phyloP scores from a whole-genome alignment of 2,113 vertebrate genomes.

The Reinhardtius hippoglossoides region DNA sequence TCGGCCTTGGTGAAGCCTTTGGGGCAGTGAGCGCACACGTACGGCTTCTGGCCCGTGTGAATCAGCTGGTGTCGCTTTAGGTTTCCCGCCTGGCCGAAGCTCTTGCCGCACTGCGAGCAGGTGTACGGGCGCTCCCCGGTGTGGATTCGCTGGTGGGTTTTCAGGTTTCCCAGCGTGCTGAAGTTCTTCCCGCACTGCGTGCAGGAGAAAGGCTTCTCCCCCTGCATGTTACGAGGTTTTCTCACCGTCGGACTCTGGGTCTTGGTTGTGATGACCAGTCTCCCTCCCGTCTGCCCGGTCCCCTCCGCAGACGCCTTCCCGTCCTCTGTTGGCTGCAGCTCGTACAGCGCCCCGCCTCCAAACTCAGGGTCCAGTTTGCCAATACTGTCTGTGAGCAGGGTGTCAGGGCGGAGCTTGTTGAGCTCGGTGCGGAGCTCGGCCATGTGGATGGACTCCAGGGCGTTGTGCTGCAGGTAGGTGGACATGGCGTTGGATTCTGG shows the following conservation, averaged over 20 bases:
- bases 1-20: constrained; percentile 85
- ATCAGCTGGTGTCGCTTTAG: constrained; percentile 85
- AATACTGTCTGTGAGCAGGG: constrained; percentile 72
- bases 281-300: neutral
- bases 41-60: constrained; percentile 84
- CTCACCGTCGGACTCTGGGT: constrained; percentile 63
- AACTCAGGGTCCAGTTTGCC: constrained; percentile 77
- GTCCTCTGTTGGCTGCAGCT: constrained; percentile 59
- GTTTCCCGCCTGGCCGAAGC: constrained; percentile 85
- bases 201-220: constrained; percentile 83
- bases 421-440: constrained; percentile 84
- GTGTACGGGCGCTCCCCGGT: constrained; percentile 84
- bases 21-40: constrained; percentile 84
- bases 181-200: constrained; percentile 84
- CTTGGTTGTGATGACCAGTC: constrained; percentile 47
- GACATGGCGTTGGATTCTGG: constrained; percentile 65
- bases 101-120: constrained; percentile 85
- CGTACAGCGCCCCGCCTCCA: constrained; percentile 64
- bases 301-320: constrained; percentile 34
- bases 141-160: constrained; percentile 86
- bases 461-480: constrained; percentile 73
- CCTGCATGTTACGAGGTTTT: constrained; percentile 82
- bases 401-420: constrained; percentile 83
- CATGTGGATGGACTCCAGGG: constrained; percentile 87
- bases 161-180: constrained; percentile 86